Base-by-base conservation (phyloP, 1,140 invertebrate species). In the Drosophila biarmipes region DNA sequence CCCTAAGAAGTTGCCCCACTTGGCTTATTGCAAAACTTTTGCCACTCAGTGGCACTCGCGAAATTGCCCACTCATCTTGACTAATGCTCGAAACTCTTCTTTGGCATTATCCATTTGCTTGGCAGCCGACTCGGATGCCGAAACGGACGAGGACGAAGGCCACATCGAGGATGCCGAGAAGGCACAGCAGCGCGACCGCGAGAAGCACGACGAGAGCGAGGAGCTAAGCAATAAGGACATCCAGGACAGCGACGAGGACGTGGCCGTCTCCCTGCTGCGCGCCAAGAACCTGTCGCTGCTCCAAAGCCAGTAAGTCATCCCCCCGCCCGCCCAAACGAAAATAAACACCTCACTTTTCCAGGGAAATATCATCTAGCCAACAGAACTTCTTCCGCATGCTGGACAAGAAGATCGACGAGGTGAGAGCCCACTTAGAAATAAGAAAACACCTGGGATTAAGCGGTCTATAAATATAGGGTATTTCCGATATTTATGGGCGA, bases 381-480 rank as follows among this genome's bases (percentile, higher is more conserved):
- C 94, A 96, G 84, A 96, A 97, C 89, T 98, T 98, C 93, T 98
- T 98, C 93, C 96, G 95, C 91, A 97, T 97, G 96, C 93, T 98
- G 73, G 97, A 97, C 90, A 96, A 97, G 90, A 98, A 97, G 94
- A 97, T 97, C 90, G 96, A 97, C 92, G 96, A 95, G 92, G 96
- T 97, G 94, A 94, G 94, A 40, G n/a, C 1, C 8, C 4, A 11
- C 4, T 29, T 29, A 17, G 6, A 12, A 17, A 19, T 8, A 17
- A 5, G 14, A 27, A 27, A 46, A n/a, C 2, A 38, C 8, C 10
- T 24, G 34, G 34, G 0, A 2, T 0, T 15, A 10, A 4, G 15
- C 19, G 12, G 21, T 31, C 2, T 15, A 15, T 10, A 11, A 8
- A 19, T 35, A 14, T 4, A 4, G 45, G 45, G 40, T 17, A 11